Conservation (phyloP, 2,797 vertebrate species). For the Acipenser transmontanus region DNA sequence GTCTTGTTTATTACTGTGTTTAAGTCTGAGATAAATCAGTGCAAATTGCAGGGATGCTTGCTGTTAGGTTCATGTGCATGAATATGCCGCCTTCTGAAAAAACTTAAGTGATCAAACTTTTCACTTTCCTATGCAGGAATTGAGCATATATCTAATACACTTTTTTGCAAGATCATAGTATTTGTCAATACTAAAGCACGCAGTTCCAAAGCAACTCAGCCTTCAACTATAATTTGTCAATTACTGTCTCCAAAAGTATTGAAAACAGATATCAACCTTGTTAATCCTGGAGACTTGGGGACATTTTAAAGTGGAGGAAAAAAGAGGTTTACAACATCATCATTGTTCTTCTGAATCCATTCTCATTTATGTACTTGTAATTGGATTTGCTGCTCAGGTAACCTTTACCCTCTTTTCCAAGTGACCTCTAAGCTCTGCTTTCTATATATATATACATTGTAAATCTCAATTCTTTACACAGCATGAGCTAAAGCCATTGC, state of each 20-base stretch:
- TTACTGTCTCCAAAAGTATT: conserved; percentile 13
- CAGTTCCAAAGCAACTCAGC: conserved; percentile 18
- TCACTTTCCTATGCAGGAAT: conserved; percentile 29
- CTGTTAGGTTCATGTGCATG: conserved; percentile 31
- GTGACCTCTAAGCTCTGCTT: conserved; percentile 35
- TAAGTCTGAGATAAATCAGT: conserved; percentile 43
- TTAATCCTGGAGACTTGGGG: conserved; percentile 29
- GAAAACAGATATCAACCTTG: conserved; percentile 15
- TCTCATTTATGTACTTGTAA: conserved; percentile 35
- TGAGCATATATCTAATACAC: conserved; percentile 27
- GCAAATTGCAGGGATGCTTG: conserved; percentile 36
- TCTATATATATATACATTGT: conserved; percentile 31
- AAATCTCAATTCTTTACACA: conserved; percentile 35
- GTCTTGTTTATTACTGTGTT: conserved; percentile 40
- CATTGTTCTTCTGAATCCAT: conserved; percentile 39
- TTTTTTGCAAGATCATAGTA: conserved; percentile 24
- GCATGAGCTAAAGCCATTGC: conserved; percentile 25
- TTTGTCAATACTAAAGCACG: conserved; percentile 19
- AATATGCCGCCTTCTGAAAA: conserved; percentile 31
- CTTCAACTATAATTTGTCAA: conserved; percentile 25
- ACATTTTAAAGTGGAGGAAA: conserved; percentile 27
- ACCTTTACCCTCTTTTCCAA: conserved; percentile 36
- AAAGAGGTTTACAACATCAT: conserved; percentile 19
- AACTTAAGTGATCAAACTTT: conserved; percentile 26
- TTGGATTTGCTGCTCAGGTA: conserved; percentile 16